Base-by-base conservation (phyloP, 1,140 invertebrate genomes). In the Probaryconus sp. region DNA sequence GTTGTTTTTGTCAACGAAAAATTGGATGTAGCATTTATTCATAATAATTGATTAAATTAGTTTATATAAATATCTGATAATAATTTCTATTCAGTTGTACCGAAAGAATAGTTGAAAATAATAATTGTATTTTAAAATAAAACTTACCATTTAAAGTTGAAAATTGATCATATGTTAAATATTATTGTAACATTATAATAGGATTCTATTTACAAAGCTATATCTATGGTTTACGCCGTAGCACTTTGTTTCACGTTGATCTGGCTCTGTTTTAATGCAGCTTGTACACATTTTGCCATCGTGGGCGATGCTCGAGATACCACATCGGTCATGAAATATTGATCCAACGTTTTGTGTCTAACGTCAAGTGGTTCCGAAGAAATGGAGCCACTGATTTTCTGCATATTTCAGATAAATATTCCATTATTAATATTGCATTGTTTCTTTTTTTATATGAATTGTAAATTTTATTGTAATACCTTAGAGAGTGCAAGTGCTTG, bases 251-350 rank as follows among this genome's bases (percentile, higher is more conserved):
- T 53, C 2, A 69, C 6, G 5, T 47, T 24, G 7, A 31, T 35
- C 78, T 91, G 85, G 74, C 91, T 91, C 78, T 95, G 93, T 83
- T 96, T 96, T 31, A 91, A 86, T 5, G 94, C 95, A 28, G 97
- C 96, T 81, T 96, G 93, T 37, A 99, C 93, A 89, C 98, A 99
- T 88, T 99, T 98, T 16, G 98, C 96, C 98, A 99, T 99, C 20
- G 97, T 99, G 56, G 94, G 92, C 9, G 98, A 99, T n/a, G 98
- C 96, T 83, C 98, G 90, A 56, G 95, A 96, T 79, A 99, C 97
- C 3, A 93, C 89, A 86, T 99, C 96, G 5, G 98, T 99, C 97
- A 99, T 99, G 87, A 96, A 99, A 89, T 96, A 99, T 85, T 99
- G 97, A 86, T 95, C 93, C 24, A 99, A 88, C 38, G 91, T 89